Evolutionary conservation across 1,140 invertebrate genomes (phyloP).

Genomic region (Orchestia grillus): DNA sequence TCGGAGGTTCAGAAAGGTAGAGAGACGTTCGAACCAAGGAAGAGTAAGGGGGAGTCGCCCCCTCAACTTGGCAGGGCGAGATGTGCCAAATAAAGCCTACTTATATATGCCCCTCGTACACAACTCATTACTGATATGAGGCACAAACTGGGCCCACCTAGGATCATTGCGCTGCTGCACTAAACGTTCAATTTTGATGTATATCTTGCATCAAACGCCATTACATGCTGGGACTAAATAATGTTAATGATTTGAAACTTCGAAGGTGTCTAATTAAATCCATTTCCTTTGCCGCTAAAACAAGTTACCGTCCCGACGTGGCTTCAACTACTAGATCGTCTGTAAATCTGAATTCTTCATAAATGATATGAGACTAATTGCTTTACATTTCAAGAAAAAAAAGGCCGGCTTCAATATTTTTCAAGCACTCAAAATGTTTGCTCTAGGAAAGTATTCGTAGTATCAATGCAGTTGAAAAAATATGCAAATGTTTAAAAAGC

Average conservation of each 20-base stretch:
- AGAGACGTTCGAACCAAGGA: background rate
- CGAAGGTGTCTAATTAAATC: background rate
- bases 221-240: background rate
- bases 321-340: background rate
- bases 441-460: background rate
- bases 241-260: background rate
- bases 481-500: background rate
- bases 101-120: background rate
- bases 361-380: background rate
- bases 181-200: background rate
- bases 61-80: conserved; percentile 17
- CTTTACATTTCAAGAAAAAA: background rate
- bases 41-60: background rate
- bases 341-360: too few species aligned
- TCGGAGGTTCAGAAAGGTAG: background rate
- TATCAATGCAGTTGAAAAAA: background rate
- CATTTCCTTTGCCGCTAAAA: background rate
- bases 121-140: background rate
- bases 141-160: background rate
- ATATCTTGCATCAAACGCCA: background rate
- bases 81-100: conserved; percentile 1
- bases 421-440: background rate
- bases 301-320: background rate
- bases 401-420: background rate
- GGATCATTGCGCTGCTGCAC: background rate